Conservation (phyloP, 53 echinoderm and acorn worm genomes). For the Pentamera pediparva region DNA sequence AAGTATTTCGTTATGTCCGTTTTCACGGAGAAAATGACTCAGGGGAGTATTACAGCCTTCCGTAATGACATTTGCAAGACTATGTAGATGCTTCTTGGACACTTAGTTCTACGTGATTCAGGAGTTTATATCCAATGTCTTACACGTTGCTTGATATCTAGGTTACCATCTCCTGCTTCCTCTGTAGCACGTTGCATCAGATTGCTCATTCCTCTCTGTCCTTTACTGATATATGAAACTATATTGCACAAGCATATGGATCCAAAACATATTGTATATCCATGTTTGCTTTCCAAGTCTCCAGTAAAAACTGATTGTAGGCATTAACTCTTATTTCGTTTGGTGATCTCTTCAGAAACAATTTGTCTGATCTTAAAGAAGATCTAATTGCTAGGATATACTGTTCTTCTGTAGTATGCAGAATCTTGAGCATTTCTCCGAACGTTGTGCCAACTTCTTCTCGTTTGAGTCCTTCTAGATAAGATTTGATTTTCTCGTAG, state of each 20-base stretch:
- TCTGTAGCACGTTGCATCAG: slow-evolving; percentile 27
- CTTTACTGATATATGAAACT: slow-evolving; percentile 46
- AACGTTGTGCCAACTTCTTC: slow-evolving; percentile 4
- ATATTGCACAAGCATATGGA: slow-evolving; percentile 49
- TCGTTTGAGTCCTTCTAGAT: neutral
- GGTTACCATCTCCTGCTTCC: slow-evolving; percentile 36
- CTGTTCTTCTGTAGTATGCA: slow-evolving; percentile 20
- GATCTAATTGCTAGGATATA: slow-evolving; percentile 30
- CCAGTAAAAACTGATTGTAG: slow-evolving; percentile 38
- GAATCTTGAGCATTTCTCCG: slow-evolving; percentile 8
- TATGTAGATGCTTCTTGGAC: slow-evolving; percentile 38
- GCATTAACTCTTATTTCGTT: slow-evolving; percentile 38
- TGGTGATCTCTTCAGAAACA: slow-evolving; percentile 33
- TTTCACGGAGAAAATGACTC: too few relatives aligned
- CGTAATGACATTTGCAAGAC: slow-evolving; percentile 24
- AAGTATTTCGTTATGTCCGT: too few relatives aligned
- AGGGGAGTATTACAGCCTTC: too few relatives aligned
- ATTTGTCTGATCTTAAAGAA: slow-evolving; percentile 4
- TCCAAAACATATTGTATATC: slow-evolving; percentile 42
- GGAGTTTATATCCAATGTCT: slow-evolving; percentile 10
- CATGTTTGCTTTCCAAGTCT: slow-evolving; percentile 50
- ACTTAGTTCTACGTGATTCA: slow-evolving; percentile 17
- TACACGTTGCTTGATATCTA: neutral
- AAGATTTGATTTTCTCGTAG: neutral
- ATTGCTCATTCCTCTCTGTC: slow-evolving; percentile 45